Percentiles rank a stretch among this genome's conserved stretches.
These are phyloP conservation scores for Toxonevra muliebris DNA, from an alignment of 2,888 invertebrate genomes.

Conservation along the genomic window DNA sequence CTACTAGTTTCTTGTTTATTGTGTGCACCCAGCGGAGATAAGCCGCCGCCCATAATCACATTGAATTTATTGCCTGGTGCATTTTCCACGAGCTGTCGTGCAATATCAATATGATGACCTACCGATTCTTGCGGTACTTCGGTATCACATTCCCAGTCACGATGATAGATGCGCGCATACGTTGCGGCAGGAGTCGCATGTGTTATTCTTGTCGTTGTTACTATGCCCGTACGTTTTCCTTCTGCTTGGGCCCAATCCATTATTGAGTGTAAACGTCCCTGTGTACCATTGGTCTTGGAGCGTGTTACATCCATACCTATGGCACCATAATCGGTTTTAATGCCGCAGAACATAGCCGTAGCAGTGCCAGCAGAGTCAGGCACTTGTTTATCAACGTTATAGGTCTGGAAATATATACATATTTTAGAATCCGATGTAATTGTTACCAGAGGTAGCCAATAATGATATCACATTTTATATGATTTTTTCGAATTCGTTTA, in stretches of 20 bases:
- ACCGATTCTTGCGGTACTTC: conserved; percentile 59
- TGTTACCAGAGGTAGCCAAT: too few relatives aligned
- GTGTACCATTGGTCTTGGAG: conserved; percentile 53
- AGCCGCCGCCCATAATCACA: conserved; percentile 73
- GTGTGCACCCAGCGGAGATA: conserved; percentile 64
- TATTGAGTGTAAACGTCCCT: conserved; percentile 66
- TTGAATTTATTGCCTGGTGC: conserved; percentile 71
- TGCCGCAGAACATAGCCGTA: conserved; percentile 73
- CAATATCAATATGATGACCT: conserved; percentile 68
- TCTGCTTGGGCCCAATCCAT: conserved; percentile 70
- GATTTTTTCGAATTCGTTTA: too few relatives aligned
- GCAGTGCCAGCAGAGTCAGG: conserved; percentile 77
- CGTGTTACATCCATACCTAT: conserved; percentile 66
- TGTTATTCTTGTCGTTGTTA: conserved; percentile 74
- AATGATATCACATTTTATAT: too few relatives aligned
- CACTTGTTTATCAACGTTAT: conserved; percentile 75
- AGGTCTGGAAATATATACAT: conserved; percentile 67
- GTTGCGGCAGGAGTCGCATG: conserved; percentile 73
- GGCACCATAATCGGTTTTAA: conserved; percentile 70
- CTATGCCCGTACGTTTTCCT: conserved; percentile 71
- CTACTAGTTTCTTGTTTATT: conserved; percentile 44
- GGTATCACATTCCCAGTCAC: conserved; percentile 72
- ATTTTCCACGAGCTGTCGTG: conserved; percentile 71
- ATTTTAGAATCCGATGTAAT: neutral
- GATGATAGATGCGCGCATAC: conserved; percentile 68